Conservation (phyloP, 2,113 vertebrate genomes). For the Octodon degus region DNA sequence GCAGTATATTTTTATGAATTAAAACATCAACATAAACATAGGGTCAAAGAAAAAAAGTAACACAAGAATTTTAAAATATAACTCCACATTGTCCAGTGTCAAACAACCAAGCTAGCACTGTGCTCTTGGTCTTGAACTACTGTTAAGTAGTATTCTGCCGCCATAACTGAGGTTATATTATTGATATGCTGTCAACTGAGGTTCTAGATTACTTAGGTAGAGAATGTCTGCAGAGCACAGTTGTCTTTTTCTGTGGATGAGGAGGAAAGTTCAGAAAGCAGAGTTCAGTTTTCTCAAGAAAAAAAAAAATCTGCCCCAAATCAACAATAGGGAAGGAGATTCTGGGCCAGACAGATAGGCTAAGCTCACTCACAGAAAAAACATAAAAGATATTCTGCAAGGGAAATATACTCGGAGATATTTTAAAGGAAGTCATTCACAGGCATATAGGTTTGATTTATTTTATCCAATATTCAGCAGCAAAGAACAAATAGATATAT, state of each 20-base stretch:
- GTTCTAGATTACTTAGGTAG: background rate
- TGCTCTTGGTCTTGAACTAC: conserved; percentile 1
- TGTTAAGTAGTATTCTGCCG: background rate
- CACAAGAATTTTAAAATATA: background rate
- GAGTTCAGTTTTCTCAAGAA: background rate
- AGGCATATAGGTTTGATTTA: background rate
- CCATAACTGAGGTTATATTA: no score
- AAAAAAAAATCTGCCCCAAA: background rate
- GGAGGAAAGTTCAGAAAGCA: background rate
- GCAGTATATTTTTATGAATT: conserved; percentile 12
- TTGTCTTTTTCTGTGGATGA: background rate
- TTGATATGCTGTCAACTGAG: background rate
- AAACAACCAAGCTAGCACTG: conserved; percentile 20
- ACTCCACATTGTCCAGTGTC: background rate
- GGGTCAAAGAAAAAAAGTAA: background rate
- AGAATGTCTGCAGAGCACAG: background rate
- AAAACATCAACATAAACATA: background rate
- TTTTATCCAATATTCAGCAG: conserved; percentile 6
- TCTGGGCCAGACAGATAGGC: background rate
- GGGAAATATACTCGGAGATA: background rate
- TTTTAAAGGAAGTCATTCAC: background rate
- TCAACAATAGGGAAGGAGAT: background rate
- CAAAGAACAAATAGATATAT: background rate
- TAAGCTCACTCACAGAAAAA: background rate
- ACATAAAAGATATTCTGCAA: background rate